phyloP scores from a whole-genome alignment of 2,888 invertebrate genomes.

The Cartodere bifasciata region DNA sequence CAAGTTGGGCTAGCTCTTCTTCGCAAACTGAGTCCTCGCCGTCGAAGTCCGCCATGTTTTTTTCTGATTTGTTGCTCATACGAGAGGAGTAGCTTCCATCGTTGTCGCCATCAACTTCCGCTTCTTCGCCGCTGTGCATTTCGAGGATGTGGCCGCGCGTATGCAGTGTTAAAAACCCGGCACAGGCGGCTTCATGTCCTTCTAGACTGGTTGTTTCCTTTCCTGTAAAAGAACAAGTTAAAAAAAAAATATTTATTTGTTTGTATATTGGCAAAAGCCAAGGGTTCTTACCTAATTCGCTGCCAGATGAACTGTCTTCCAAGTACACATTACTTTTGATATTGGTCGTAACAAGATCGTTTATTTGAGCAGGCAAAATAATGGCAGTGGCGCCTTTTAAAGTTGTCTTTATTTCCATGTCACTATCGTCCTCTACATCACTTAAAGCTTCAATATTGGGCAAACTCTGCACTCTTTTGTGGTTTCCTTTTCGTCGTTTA shows the following conservation, averaged over 20 bases:
- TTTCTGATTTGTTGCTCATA: conserved; percentile 85
- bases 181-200: conserved; percentile 25
- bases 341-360: conserved; percentile 23
- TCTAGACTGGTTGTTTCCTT: conserved; percentile 17
- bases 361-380: conserved; percentile 28
- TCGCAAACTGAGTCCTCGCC: conserved; percentile 83
- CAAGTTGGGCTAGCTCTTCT: conserved; percentile 63
- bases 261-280: conserved; percentile 20
- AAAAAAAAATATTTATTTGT: too few relatives aligned
- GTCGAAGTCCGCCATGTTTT: conserved; percentile 89
- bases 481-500: conserved; percentile 36
- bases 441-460: conserved; percentile 28
- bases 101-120: conserved; percentile 41
- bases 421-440: conserved; percentile 32
- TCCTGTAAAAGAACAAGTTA: too few relatives aligned
- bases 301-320: conserved; percentile 35
- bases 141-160: conserved; percentile 48
- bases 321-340: conserved; percentile 30
- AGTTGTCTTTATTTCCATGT: conserved; percentile 24
- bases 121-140: conserved; percentile 53
- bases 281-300: conserved; percentile 34
- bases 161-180: conserved; percentile 30
- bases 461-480: conserved; percentile 23
- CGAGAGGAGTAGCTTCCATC: conserved; percentile 86
- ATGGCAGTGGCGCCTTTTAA: conserved; percentile 26